Evolutionary conservation across 1,140 invertebrate genomes (phyloP).

Genomic region (Drosophila trapezifrons): DNA sequence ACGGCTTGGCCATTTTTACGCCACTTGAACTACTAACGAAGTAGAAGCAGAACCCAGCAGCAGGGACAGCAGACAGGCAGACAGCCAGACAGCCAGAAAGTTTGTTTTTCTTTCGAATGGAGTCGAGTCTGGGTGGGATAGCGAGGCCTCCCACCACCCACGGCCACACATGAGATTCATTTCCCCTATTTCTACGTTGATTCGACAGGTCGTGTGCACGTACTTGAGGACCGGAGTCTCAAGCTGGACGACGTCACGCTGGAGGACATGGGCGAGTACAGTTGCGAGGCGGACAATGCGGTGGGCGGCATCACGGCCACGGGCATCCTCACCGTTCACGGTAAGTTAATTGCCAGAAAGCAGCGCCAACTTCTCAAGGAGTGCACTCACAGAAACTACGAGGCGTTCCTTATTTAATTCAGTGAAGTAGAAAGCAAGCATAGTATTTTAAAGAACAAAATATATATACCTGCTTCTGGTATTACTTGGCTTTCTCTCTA

Average conservation of each 20-base stretch:
- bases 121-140: constrained; percentile 1
- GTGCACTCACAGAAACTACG: background rate
- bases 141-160: background rate
- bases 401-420: background rate
- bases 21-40: constrained; percentile 83
- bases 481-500: background rate
- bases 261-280: constrained; percentile 95
- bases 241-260: constrained; percentile 90
- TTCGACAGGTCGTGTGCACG: constrained; percentile 87
- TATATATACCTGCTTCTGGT: background rate
- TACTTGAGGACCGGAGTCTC: constrained; percentile 91
- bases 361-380: constrained; percentile 10
- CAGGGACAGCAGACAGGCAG: constrained; percentile 25
- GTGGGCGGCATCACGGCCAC: constrained; percentile 92
- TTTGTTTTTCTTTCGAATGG: constrained; percentile 55
- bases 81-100: constrained; percentile 47
- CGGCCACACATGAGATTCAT: constrained; percentile 39
- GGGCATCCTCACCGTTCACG: constrained; percentile 92
- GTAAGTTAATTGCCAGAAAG: constrained; percentile 85
- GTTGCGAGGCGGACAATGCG: constrained; percentile 94
- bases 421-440: background rate
- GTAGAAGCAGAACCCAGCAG: constrained; percentile 56
- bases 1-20: constrained; percentile 74
- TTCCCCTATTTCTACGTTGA: constrained; percentile 20
- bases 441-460: background rate